phyloP scores from a whole-genome alignment of 2,797 vertebrate species.

The Helostoma temminkii region DNA sequence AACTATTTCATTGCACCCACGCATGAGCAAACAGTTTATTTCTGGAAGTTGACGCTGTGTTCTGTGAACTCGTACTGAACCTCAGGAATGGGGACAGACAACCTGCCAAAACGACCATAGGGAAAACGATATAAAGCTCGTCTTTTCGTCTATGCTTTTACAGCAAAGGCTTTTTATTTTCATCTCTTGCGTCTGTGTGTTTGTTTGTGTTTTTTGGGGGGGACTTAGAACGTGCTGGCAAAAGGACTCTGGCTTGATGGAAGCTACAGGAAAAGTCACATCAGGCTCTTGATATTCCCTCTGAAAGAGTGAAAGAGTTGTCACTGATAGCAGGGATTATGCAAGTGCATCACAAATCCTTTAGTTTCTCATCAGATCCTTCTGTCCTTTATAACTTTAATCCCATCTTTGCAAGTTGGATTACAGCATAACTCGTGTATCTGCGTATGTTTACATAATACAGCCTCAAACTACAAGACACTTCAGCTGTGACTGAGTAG shows the following conservation, averaged over 20 bases:
- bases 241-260: constrained; percentile 8
- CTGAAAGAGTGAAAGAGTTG: constrained; percentile 14
- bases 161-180: constrained; percentile 32
- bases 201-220: neutral
- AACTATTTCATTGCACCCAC: constrained; percentile 82
- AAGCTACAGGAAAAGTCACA: constrained; percentile 34
- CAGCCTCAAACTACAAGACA: constrained; percentile 7
- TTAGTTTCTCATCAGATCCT: constrained; percentile 38
- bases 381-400: constrained; percentile 41
- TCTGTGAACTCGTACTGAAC: constrained; percentile 82
- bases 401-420: constrained; percentile 40
- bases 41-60: constrained; percentile 79
- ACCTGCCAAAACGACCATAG: constrained; percentile 68
- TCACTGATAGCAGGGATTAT: constrained; percentile 46
- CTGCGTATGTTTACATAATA: constrained; percentile 46
- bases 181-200: constrained; percentile 12
- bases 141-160: constrained; percentile 46
- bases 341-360: constrained; percentile 44
- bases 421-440: constrained; percentile 29
- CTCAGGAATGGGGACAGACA: constrained; percentile 79
- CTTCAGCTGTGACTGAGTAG: constrained; percentile 18
- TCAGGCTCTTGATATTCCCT: constrained; percentile 31
- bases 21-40: constrained; percentile 86
- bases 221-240: neutral
- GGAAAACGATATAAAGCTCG: constrained; percentile 56